Evolutionary conservation across 2,797 vertebrate species (phyloP).

Genomic region (Remorina albescens): DNA sequence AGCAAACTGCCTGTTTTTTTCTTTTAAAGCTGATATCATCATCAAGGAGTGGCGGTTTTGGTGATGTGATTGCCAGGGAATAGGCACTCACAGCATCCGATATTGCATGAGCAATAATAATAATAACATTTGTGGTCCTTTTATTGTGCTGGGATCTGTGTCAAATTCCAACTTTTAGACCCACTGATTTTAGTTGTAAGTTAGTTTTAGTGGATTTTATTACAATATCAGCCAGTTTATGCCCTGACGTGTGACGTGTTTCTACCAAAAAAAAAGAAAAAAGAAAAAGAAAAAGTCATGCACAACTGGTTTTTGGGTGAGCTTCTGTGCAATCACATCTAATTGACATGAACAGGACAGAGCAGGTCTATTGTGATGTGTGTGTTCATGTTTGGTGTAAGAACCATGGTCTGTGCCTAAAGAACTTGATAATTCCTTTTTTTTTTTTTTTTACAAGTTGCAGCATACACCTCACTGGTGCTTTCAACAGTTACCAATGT

Average conservation of each 20-base stretch:
- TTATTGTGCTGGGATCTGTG: neutral
- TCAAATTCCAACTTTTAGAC: neutral
- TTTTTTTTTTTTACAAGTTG: too few species aligned
- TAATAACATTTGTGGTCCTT: neutral
- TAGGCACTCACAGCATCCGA: neutral
- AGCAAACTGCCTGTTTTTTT: slow-evolving; percentile 1
- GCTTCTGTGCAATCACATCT: neutral
- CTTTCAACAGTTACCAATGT: too few species aligned
- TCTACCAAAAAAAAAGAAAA: too few species aligned
- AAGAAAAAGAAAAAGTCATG: slow-evolving; percentile 12
- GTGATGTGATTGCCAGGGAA: neutral
- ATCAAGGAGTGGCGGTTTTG: neutral
- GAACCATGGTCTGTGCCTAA: too few species aligned
- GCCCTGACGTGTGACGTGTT: neutral
- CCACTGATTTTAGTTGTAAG: neutral
- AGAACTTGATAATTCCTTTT: too few species aligned
- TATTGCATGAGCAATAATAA: neutral
- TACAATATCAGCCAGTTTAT: neutral
- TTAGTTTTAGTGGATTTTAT: neutral
- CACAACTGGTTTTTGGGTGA: too few species aligned
- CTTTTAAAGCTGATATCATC: neutral
- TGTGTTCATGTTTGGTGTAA: too few species aligned
- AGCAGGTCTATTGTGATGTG: neutral
- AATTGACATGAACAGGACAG: neutral
- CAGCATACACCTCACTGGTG: too few species aligned